Conservation (phyloP, 2,888 invertebrate genomes). For the Automeris io region DNA sequence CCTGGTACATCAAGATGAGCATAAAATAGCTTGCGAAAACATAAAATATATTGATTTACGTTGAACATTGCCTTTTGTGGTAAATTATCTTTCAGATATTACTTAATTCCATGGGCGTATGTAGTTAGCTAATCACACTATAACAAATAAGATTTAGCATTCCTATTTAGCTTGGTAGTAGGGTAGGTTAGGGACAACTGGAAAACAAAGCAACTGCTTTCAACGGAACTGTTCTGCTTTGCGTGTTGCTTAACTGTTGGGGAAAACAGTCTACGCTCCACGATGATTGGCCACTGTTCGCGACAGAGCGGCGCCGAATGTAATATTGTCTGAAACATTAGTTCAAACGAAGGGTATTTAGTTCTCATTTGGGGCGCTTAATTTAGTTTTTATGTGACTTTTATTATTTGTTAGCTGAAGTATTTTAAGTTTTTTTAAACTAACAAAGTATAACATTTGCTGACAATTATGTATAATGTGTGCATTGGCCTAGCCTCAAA, state of each 20-base stretch:
- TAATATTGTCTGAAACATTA: conserved; percentile 19
- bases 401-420: background rate
- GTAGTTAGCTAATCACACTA: too few species aligned
- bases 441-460: too few species aligned
- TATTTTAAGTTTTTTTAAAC: background rate
- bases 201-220: background rate
- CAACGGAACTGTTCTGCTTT: conserved; percentile 13
- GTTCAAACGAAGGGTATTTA: conserved; percentile 5
- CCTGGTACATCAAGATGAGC: too few species aligned
- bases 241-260: conserved; percentile 30
- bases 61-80: too few species aligned
- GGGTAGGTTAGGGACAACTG: conserved; percentile 1
- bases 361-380: conserved; percentile 7
- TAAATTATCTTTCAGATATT: too few species aligned
- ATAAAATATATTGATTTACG: too few species aligned
- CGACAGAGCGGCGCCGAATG: conserved; percentile 40
- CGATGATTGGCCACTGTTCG: conserved; percentile 37
- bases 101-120: too few species aligned
- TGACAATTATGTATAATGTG: too few species aligned
- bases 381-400: background rate
- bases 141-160: too few species aligned
- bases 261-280: conserved; percentile 27
- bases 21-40: too few species aligned
- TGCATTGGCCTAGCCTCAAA: too few species aligned
- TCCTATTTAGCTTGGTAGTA: background rate